Evolutionary conservation across 2,797 vertebrate species (phyloP), one percentile per base, ranked within the genome.

Genomic region (Crax fasciolata): DNA sequence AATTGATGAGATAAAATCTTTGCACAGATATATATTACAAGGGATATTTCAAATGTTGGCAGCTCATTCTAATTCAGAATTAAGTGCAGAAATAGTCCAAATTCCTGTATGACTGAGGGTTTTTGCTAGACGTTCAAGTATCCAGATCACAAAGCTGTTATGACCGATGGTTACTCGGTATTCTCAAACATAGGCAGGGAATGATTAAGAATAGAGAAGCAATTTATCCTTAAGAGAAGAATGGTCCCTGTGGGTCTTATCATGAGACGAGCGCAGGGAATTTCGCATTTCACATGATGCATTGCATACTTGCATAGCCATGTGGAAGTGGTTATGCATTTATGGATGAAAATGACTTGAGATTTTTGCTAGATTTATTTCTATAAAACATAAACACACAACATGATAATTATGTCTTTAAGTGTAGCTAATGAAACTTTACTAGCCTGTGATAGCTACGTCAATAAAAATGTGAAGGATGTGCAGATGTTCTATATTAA

Each of bases 371-470:
- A 78, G 70, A 66, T 94, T 91, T 91, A 89, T 86, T 91, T 91
- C 71, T 71, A 39, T 58, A 9, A 66, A 59, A 76, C 66, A 86
- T 66, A 96, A 95, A 70, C 70, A 84, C 39, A 54, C 18, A 91
- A 88, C 21, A 9, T 27, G 67, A 76, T 87, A 82, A 94, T 95
- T 25, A 59, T 55, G 16, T 38, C 62, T 93, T 54, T 95, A 94
- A 94, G 66, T 81, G 41, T 9, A 91, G 62, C 66, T 88, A 94
- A 96, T 97, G 87, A 97, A 97, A 95, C 41, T 96, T 97, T 91
- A 94, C 48, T 91, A 88, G 79, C 62, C 66, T 75, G 30, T 86
- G 43, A 94, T 86, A 90, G 73, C 41, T 88, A 3, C n/a, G 63
- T 93, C 83, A 94, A 94, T 97, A 96, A 96, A 95, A 91, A 58